Conservation (phyloP, 2,888 invertebrate genomes). For the Muschampia plurimacula region DNA sequence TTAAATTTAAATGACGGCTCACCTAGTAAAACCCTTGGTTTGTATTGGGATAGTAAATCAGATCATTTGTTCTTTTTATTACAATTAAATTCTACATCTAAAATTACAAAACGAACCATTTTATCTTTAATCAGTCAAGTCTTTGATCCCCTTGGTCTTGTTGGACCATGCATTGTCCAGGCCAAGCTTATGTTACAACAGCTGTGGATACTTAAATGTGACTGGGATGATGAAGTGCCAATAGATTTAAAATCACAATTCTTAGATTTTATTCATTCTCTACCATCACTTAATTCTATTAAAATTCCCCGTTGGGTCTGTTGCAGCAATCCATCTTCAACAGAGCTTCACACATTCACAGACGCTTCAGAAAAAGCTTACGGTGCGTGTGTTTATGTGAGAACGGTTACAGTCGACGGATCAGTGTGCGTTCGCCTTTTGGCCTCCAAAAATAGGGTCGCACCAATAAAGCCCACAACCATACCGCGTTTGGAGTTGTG, state of each 20-base stretch:
- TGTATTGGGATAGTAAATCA: conserved; percentile 46
- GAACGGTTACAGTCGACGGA: conserved; percentile 32
- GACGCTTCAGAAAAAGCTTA: conserved; percentile 51
- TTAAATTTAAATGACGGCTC: conserved; percentile 21
- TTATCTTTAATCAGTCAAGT: conserved; percentile 47
- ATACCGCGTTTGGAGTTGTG: conserved; percentile 43
- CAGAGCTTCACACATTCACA: conserved; percentile 49
- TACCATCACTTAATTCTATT: conserved; percentile 40
- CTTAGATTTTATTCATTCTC: conserved; percentile 15
- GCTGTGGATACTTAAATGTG: conserved; percentile 46
- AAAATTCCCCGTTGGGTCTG: conserved; percentile 46
- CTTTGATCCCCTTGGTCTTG: conserved; percentile 49
- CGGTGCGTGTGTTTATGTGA: conserved; percentile 46
- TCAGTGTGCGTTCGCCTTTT: conserved; percentile 44
- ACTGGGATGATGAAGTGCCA: conserved; percentile 48
- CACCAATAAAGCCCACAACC: conserved; percentile 46
- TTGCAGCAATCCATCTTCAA: conserved; percentile 5
- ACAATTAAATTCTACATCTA: conserved; percentile 35
- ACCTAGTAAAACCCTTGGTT: conserved; percentile 48
- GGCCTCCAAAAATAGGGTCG: conserved; percentile 44
- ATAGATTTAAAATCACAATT: conserved; percentile 36
- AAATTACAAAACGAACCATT: conserved; percentile 50
- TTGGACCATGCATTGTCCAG: conserved; percentile 45
- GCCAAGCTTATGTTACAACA: conserved; percentile 49
- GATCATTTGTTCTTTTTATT: conserved; percentile 47